These are phyloP conservation scores for Cerceris ruficornis DNA, from an alignment of 2,888 invertebrate species.

Conservation along the genomic window DNA sequence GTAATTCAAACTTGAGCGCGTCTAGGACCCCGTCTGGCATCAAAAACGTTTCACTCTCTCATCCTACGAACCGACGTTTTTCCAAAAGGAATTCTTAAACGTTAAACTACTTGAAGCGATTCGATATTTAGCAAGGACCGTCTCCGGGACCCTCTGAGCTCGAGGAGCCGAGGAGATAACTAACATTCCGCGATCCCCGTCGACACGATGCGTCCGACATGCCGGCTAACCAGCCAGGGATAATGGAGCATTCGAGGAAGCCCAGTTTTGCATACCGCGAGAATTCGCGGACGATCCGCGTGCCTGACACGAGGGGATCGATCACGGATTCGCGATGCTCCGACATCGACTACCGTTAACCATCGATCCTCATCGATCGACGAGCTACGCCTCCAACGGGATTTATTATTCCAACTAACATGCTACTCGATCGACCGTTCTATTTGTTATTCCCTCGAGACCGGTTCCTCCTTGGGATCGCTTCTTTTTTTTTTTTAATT, in stretches of 20 bases:
- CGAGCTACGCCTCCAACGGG: slow-evolving; percentile 12
- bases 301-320: not conserved
- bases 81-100: no score
- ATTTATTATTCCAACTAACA: slow-evolving; percentile 46
- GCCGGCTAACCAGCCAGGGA: slow-evolving; percentile 35
- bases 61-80: no score
- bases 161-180: slow-evolving; percentile 41
- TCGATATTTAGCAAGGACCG: no score
- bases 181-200: slow-evolving; percentile 56
- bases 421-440: not conserved
- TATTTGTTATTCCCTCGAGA: not conserved
- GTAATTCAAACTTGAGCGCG: no score
- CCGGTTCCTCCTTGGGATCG: slow-evolving; percentile 39
- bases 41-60: no score
- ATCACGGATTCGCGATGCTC: slow-evolving; percentile 5
- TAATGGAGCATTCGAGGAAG: slow-evolving; percentile 57
- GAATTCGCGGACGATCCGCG: slow-evolving; percentile 44
- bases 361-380: slow-evolving; percentile 14
- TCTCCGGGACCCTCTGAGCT: no score
- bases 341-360: slow-evolving; percentile 46
- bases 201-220: slow-evolving; percentile 22
- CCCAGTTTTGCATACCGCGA: slow-evolving; percentile 61
- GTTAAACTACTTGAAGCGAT: no score
- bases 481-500: slow-evolving; percentile 10
- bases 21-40: no score